Conservation (phyloP, 2,797 vertebrate genomes). For the Zenarchopterus dispar region DNA sequence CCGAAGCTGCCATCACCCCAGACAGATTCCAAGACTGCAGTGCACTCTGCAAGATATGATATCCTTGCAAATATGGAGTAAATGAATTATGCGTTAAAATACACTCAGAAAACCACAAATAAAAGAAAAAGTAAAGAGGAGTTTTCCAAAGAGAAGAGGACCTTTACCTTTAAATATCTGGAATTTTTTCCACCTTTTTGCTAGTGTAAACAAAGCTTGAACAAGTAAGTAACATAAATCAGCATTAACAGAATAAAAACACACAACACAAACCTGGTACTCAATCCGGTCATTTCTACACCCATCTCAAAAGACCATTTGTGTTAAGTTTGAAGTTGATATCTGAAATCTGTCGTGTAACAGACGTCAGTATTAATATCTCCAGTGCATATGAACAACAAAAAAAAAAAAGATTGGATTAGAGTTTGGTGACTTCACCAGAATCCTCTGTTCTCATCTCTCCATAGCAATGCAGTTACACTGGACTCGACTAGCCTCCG, state of each 20-base stretch:
- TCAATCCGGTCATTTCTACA: neutral
- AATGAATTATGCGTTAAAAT: neutral
- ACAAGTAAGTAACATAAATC: neutral
- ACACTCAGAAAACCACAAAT: neutral
- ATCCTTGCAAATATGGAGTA: too few species aligned
- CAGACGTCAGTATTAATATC: conserved; percentile 7
- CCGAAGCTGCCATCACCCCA: conserved; percentile 7
- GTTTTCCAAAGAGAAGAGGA: neutral
- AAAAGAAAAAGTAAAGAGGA: neutral
- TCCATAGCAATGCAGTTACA: conserved; percentile 48
- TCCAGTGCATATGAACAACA: conserved; percentile 2
- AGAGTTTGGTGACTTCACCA: conserved; percentile 19
- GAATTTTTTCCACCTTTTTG: too few species aligned
- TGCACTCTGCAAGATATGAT: neutral
- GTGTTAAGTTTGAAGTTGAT: neutral
- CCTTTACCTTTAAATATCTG: too few species aligned
- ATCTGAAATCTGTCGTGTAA: conserved; percentile 13
- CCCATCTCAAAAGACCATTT: neutral
- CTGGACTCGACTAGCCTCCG: conserved; percentile 33
- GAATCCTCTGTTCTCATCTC: conserved; percentile 29
- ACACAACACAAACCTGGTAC: neutral
- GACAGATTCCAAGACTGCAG: conserved; percentile 15
- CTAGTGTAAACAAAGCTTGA: too few species aligned
- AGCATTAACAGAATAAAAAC: neutral
- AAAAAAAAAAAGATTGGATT: neutral